Percentiles rank a stretch among this genome's conserved stretches.
Evolutionary conservation across 2,113 vertebrate species (phyloP).

Genomic region (Ictalurus punctatus): DNA sequence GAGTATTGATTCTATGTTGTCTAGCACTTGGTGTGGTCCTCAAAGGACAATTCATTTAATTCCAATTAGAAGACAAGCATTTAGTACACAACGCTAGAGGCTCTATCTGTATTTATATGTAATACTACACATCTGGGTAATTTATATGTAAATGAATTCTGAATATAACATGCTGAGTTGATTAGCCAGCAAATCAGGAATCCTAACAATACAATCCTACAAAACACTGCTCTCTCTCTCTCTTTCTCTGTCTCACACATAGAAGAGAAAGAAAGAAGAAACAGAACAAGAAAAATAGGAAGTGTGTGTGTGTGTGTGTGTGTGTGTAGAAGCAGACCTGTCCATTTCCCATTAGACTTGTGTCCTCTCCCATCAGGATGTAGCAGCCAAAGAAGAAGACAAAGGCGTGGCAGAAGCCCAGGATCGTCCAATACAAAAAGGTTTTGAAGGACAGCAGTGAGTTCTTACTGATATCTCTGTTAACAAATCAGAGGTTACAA

Average conservation of each 20-base stretch:
- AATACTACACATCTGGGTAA: not conserved
- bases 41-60: not conserved
- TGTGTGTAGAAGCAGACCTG: constrained; percentile 76
- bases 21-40: not conserved
- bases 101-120: not conserved
- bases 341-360: constrained; percentile 91
- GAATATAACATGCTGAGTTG: not conserved
- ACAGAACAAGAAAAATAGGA: not conserved
- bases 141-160: constrained; percentile 1
- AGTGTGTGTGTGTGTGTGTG: not conserved
- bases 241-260: not conserved
- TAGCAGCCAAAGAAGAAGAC: constrained; percentile 97
- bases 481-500: constrained; percentile 17
- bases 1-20: not conserved
- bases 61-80: not conserved
- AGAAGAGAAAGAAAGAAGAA: constrained; percentile 16
- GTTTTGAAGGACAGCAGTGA: constrained; percentile 86
- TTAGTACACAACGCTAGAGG: not conserved
- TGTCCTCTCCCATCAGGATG: constrained; percentile 92
- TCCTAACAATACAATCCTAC: not conserved
- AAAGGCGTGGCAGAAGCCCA: constrained; percentile 95
- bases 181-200: not conserved
- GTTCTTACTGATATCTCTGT: constrained; percentile 97
- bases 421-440: constrained; percentile 94
- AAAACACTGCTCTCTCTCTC: not conserved